Percentiles rank a stretch among this genome's conserved stretches.
These are phyloP conservation scores for Halcyon senegalensis DNA, from an alignment of 2,113 vertebrate genomes.

Conservation along the genomic window DNA sequence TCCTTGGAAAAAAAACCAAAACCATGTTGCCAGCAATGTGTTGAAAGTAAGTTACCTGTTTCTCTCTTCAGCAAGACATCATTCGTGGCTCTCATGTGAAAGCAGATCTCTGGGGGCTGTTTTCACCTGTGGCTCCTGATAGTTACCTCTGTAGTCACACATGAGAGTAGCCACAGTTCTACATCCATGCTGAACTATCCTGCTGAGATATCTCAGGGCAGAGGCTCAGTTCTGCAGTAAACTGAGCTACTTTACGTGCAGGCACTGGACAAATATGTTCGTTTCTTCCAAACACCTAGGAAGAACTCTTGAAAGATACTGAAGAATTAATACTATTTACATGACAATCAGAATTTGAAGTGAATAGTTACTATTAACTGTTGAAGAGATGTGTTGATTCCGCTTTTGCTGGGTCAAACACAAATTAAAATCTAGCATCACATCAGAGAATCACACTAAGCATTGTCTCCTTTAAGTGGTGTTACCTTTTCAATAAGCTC, in stretches of 20 bases:
- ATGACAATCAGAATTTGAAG: background rate
- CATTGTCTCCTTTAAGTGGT: background rate
- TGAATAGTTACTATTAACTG: background rate
- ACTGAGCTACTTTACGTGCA: background rate
- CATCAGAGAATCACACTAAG: background rate
- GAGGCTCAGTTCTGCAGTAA: background rate
- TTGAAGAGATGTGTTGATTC: background rate
- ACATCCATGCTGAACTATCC: background rate
- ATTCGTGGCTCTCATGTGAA: background rate
- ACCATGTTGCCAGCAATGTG: too few relatives aligned
- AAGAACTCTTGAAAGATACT: background rate
- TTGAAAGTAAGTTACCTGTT: background rate
- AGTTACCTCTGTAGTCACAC: too few relatives aligned
- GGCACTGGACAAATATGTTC: rapidly evolving
- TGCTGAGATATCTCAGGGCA: background rate
- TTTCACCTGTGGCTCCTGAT: too few relatives aligned
- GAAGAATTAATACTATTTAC: background rate
- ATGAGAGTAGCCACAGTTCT: background rate
- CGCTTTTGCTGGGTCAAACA: background rate
- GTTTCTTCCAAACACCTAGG: background rate
- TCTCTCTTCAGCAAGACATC: background rate
- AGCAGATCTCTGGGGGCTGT: background rate
- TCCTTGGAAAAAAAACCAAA: background rate
- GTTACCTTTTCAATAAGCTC: background rate
- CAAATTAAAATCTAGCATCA: background rate